These are phyloP conservation scores for Rhea pennata DNA, from an alignment of 2,113 vertebrate species.

Conservation along the genomic window DNA sequence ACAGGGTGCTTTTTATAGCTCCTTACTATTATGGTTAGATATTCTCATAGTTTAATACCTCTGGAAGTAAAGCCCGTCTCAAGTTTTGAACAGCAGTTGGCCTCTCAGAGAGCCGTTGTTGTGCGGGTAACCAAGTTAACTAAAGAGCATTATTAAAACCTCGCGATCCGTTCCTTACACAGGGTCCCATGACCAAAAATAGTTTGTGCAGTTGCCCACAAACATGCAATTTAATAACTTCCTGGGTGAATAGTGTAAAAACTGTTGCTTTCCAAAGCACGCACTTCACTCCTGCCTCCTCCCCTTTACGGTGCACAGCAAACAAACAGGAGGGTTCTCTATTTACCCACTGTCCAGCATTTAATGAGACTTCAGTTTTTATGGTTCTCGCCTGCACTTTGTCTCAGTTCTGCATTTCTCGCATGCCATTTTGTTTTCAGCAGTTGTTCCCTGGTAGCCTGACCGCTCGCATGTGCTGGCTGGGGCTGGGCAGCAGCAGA, in stretches of 20 bases:
- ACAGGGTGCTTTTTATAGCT: constrained; percentile 68
- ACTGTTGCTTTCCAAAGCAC: constrained; percentile 4
- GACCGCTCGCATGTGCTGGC: rapidly evolving
- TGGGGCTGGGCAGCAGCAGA: background rate
- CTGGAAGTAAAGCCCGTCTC: constrained; percentile 60
- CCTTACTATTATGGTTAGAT: constrained; percentile 67
- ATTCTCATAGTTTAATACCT: constrained; percentile 66
- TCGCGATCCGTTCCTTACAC: constrained; percentile 69
- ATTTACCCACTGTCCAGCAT: background rate
- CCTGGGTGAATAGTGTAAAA: constrained; percentile 67
- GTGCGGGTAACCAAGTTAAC: constrained; percentile 68
- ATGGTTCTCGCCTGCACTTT: background rate
- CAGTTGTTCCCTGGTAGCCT: background rate
- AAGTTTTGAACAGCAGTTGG: constrained; percentile 62
- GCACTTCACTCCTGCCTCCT: background rate
- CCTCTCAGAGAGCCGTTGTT: constrained; percentile 60
- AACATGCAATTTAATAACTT: constrained; percentile 72
- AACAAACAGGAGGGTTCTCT: background rate
- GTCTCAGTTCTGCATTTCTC: constrained; percentile 29
- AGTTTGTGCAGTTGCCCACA: constrained; percentile 66
- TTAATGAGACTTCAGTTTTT: background rate
- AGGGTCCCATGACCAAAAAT: constrained; percentile 70
- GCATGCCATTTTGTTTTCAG: constrained; percentile 18
- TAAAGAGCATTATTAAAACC: constrained; percentile 67
- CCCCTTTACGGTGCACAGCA: background rate